phyloP scores from a whole-genome alignment of 1,140 invertebrate species.

The Pantala flavescens region DNA sequence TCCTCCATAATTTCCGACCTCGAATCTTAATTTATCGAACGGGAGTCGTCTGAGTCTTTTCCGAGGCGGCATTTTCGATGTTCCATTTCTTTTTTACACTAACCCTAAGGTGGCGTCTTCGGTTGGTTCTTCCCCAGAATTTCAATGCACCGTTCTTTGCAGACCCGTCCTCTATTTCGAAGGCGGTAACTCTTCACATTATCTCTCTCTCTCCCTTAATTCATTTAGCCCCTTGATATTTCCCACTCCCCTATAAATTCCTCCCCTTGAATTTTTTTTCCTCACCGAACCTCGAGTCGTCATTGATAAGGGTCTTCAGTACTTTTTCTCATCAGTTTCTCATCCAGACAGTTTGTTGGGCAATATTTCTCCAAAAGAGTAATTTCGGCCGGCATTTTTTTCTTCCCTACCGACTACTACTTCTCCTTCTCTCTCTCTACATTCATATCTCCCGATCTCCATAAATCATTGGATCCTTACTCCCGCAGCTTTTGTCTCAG shows the following conservation, averaged over 20 bases:
- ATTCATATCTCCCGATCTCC: not conserved
- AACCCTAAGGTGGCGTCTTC: no score
- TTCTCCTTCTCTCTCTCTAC: not conserved
- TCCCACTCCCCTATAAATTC: not conserved
- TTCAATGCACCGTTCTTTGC: no score
- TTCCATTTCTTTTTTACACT: no score
- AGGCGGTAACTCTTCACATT: not conserved
- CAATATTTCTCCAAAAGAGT: not conserved
- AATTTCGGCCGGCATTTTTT: not conserved
- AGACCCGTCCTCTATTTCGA: not conserved
- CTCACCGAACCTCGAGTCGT: not conserved
- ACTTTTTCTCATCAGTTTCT: not conserved
- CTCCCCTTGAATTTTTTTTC: no score
- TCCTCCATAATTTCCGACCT: no score
- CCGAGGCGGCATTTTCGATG: no score
- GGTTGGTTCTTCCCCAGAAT: no score
- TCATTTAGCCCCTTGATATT: not conserved
- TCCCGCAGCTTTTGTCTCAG: not conserved
- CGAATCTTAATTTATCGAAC: no score
- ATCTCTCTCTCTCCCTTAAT: not conserved
- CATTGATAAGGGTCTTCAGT: not conserved
- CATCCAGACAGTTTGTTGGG: conserved; percentile 7
- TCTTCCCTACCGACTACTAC: not conserved
- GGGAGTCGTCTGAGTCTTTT: no score
- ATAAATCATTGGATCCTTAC: not conserved